Conservation (phyloP, 2,888 invertebrate genomes). For the Escarpia spicata region DNA sequence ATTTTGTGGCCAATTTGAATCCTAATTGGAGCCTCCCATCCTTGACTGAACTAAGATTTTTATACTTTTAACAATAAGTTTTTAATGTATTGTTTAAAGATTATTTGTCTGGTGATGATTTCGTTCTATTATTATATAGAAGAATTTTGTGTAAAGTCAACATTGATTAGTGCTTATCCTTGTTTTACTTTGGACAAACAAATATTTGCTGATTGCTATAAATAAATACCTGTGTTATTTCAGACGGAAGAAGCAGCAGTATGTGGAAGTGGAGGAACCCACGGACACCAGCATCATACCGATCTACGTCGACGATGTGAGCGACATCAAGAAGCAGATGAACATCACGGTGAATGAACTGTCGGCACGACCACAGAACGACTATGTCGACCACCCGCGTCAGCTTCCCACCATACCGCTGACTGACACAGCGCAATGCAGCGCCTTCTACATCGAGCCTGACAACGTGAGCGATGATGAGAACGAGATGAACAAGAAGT, state of each 20-base stretch:
- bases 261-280: neutral
- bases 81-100: too few species aligned
- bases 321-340: neutral
- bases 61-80: too few species aligned
- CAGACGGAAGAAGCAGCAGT: slow-evolving; percentile 1
- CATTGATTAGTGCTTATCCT: too few species aligned
- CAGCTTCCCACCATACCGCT: neutral
- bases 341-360: neutral
- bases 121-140: too few species aligned
- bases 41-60: too few species aligned
- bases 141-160: too few species aligned
- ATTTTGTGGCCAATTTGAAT: too few species aligned
- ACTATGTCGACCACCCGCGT: neutral
- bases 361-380: neutral
- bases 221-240: neutral
- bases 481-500: neutral
- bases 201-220: neutral
- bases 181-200: too few species aligned
- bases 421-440: neutral
- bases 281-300: neutral
- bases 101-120: too few species aligned
- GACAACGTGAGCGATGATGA: neutral
- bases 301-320: neutral
- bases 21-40: too few species aligned
- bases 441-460: neutral